Evolutionary conservation across 2,797 vertebrate genomes (phyloP).

Genomic region (Tapera naevia): DNA sequence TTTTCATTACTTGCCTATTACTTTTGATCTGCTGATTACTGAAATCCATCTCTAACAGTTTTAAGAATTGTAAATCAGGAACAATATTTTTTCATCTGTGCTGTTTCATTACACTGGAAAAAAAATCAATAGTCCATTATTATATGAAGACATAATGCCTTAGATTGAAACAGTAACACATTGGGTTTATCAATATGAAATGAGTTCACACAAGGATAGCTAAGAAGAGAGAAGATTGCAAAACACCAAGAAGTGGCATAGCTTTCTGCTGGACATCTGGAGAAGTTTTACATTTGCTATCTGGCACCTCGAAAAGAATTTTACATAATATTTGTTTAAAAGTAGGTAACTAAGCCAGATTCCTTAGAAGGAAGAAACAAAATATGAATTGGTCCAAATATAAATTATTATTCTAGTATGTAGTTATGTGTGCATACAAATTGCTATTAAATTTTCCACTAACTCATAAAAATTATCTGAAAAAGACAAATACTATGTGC

Average conservation of each 20-base stretch:
- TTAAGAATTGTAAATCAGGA: background rate
- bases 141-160: background rate
- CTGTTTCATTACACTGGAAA: background rate
- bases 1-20: background rate
- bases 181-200: background rate
- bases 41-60: constrained; percentile 5
- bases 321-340: background rate
- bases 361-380: background rate
- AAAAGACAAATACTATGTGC: background rate
- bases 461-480: background rate
- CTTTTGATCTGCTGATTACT: background rate
- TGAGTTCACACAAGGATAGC: background rate
- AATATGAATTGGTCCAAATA: too few species aligned
- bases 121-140: constrained; percentile 15
- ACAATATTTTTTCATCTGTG: background rate
- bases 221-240: background rate
- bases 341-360: background rate
- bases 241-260: background rate
- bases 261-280: background rate
- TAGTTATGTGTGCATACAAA: background rate
- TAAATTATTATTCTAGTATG: background rate
- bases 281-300: background rate
- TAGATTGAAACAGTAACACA: background rate
- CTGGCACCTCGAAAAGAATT: background rate
- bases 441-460: background rate